Base-by-base conservation (phyloP, 1,140 invertebrate species). In the Varroa destructor region DNA sequence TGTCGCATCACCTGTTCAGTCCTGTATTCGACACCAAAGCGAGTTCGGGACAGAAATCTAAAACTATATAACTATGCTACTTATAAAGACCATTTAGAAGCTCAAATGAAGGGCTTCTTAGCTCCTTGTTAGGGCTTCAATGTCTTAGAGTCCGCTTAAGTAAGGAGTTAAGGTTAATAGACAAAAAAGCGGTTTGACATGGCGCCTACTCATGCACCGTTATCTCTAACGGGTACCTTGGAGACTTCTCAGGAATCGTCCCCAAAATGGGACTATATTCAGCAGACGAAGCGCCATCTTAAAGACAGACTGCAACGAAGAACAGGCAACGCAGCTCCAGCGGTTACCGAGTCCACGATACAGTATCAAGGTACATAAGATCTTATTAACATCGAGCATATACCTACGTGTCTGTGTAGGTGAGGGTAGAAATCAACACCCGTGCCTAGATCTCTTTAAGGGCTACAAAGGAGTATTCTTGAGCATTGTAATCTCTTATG, bases 231-330 rank as follows among this genome's bases (percentile, higher is more conserved):
- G 61, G 61, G 61, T 43, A 43, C 61, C 2, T 37, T 67, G 10
- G 61, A 67, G 46, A 51, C 46, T 51, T 46, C 40, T 46, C 61
- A 67, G 40, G 12, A 67, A 37, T 40, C 40, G 37, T 67, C 61
- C 4, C 61, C 61, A 46, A 67, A 67, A 37, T 67, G 61, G 61
- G 61, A 67, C 12, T 67, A 67, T 46, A 43, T 67, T 40, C 40
- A 67, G 12, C 46, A 40, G n/a, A 67, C 61, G 10, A 40, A 46
- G 40, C 61, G 46, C 2, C 61, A 67, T 8, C 40, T 67, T 46
- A 67, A 40, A 12, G 61, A 67, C 46, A 3, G 46, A 51, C 8
- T 51, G 46, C 46, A 51, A 51, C 46, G 46, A 51, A 51, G 46
- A 8, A 8, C 46, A 51, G 46, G 46, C 4, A 51, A 51, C 8